phyloP scores from a whole-genome alignment of 2,888 invertebrate genomes.

The Schrankia costaestrigalis region DNA sequence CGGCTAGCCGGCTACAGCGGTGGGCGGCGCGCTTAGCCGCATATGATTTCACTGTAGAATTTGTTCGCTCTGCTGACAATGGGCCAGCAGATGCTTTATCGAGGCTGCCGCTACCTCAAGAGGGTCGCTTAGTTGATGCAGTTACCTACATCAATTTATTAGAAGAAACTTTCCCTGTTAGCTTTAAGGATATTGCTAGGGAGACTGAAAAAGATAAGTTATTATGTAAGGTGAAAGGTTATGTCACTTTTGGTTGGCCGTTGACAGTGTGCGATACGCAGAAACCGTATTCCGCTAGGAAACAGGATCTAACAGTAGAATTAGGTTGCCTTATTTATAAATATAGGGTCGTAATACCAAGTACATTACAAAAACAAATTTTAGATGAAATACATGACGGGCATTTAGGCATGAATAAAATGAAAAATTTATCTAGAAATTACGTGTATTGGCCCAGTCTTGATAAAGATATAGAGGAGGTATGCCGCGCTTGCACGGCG shows the following conservation, averaged over 20 bases:
- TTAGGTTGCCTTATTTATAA: background rate
- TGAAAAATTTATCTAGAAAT: background rate
- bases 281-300: too few species aligned
- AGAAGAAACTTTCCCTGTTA: too few species aligned
- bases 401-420: constrained; percentile 2
- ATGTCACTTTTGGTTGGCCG: too few species aligned
- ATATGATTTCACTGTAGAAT: background rate
- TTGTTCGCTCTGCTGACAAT: background rate
- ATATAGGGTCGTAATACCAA: background rate
- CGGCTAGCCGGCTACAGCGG: background rate
- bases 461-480: background rate
- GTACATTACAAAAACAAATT: background rate
- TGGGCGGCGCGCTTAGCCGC: background rate
- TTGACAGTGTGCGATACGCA: too few species aligned
- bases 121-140: too few species aligned
- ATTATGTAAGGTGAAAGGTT: too few species aligned
- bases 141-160: too few species aligned
- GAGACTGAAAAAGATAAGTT: too few species aligned
- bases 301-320: background rate
- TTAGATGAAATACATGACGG: background rate
- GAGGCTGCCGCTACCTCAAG: background rate
- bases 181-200: too few species aligned
- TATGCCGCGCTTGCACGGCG: background rate
- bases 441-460: background rate
- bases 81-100: background rate